Percentiles rank a stretch among this genome's conserved stretches.
Evolutionary conservation across 2,888 invertebrate genomes (phyloP).

Genomic region (Synanthedon myopaeformis): DNA sequence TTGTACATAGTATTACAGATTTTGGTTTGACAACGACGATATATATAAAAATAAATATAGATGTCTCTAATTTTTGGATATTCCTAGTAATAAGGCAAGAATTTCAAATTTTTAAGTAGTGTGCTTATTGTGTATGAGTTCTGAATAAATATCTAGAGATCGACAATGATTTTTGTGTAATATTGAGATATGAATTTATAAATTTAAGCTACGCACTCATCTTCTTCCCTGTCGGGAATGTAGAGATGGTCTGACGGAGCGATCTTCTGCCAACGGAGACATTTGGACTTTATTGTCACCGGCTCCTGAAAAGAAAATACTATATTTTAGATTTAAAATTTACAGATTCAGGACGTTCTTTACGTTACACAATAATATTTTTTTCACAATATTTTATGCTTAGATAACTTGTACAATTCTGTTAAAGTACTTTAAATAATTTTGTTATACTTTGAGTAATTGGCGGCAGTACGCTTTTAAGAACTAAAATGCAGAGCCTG

Average conservation of each 20-base stretch:
- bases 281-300: constrained; percentile 53
- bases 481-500: too few species aligned
- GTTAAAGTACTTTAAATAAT: too few species aligned
- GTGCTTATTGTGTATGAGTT: background rate
- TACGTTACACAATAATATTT: background rate
- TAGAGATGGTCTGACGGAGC: constrained; percentile 56
- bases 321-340: too few species aligned
- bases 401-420: too few species aligned
- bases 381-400: background rate
- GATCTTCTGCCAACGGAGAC: constrained; percentile 55
- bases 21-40: background rate
- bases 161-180: too few species aligned
- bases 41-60: background rate
- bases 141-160: background rate
- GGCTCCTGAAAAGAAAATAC: constrained; percentile 39
- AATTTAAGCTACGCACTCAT: constrained; percentile 23
- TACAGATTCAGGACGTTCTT: too few species aligned
- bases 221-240: constrained; percentile 31
- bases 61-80: background rate
- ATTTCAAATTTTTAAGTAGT: background rate
- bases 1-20: too few species aligned
- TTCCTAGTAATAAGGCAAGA: background rate
- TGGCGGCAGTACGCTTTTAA: too few species aligned
- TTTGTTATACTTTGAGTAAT: too few species aligned
- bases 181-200: background rate